Percentiles rank a stretch among this genome's conserved stretches.
phyloP scores from a whole-genome alignment of 2,888 invertebrate genomes.

The Drosophila anomelani region DNA sequence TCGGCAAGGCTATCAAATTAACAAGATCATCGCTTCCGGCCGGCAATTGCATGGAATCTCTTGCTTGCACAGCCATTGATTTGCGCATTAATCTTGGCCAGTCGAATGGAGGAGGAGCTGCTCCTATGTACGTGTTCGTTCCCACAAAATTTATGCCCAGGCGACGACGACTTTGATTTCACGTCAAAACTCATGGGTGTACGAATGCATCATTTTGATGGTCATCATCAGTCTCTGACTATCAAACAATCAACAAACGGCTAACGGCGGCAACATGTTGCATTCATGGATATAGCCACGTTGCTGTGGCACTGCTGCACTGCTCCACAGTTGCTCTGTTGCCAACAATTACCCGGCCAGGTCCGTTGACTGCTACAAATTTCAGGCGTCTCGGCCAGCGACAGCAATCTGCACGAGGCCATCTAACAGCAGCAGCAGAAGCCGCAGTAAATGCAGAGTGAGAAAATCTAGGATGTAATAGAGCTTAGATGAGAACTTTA shows the following conservation, averaged over 20 bases:
- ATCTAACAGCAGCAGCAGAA: constrained; percentile 49
- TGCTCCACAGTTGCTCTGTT: constrained; percentile 16
- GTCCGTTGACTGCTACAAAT: constrained; percentile 76
- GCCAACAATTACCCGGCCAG: constrained; percentile 68
- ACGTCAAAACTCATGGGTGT: constrained; percentile 83
- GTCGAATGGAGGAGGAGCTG: constrained; percentile 13
- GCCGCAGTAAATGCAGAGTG: not conserved
- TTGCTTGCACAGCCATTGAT: constrained; percentile 65
- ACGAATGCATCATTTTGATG: constrained; percentile 84
- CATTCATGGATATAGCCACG: constrained; percentile 57
- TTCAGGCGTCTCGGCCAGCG: constrained; percentile 69
- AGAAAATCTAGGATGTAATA: not conserved
- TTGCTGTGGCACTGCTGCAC: not conserved
- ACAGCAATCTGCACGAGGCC: constrained; percentile 70
- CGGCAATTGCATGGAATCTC: constrained; percentile 44
- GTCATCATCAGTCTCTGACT: constrained; percentile 83
- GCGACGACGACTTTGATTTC: constrained; percentile 76
- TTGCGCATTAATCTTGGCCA: constrained; percentile 73
- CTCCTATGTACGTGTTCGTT: constrained; percentile 49
- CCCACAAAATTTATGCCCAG: constrained; percentile 74
- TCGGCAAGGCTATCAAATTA: constrained; percentile 77
- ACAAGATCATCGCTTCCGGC: constrained; percentile 81
- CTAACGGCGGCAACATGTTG: constrained; percentile 27
- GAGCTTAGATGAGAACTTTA: too few species aligned
- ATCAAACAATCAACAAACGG: constrained; percentile 79